phyloP scores from a whole-genome alignment of 2,888 invertebrate genomes.

The Stenolophus ochropezus region DNA sequence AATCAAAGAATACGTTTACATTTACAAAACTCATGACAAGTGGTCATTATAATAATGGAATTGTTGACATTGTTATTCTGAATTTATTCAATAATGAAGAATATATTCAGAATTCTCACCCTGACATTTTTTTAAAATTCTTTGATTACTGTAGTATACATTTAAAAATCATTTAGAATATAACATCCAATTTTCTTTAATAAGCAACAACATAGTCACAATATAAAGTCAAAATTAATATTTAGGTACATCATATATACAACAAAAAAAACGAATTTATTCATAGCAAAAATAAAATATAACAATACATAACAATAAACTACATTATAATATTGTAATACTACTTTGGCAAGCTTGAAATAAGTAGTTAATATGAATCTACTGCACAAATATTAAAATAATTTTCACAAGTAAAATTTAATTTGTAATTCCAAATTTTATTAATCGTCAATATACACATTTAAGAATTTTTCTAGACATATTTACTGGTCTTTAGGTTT shows the following conservation, averaged over 20 bases:
- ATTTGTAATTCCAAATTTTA: not conserved
- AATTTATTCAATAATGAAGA: no score
- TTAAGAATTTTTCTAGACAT: not conserved
- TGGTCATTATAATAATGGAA: no score
- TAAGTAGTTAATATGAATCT: conserved; percentile 5
- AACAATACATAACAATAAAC: not conserved
- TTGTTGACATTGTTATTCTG: no score
- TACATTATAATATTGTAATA: conserved; percentile 3
- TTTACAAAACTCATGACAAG: no score
- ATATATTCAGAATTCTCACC: no score
- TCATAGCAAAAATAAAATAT: not conserved
- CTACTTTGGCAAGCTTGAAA: not conserved
- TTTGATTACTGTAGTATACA: no score
- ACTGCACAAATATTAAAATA: conserved; percentile 1
- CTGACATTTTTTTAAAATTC: no score
- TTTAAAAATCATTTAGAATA: no score
- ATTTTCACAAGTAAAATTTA: conserved; percentile 26
- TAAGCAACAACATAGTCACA: not conserved
- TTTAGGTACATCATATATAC: not conserved
- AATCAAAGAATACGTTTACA: no score
- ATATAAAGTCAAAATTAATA: not conserved
- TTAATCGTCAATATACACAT: not conserved
- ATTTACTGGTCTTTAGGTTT: conserved; percentile 43
- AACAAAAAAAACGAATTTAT: not conserved
- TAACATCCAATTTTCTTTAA: not conserved